Conservation (phyloP, 2,797 vertebrate species). For the Bovichtus diacanthus region DNA sequence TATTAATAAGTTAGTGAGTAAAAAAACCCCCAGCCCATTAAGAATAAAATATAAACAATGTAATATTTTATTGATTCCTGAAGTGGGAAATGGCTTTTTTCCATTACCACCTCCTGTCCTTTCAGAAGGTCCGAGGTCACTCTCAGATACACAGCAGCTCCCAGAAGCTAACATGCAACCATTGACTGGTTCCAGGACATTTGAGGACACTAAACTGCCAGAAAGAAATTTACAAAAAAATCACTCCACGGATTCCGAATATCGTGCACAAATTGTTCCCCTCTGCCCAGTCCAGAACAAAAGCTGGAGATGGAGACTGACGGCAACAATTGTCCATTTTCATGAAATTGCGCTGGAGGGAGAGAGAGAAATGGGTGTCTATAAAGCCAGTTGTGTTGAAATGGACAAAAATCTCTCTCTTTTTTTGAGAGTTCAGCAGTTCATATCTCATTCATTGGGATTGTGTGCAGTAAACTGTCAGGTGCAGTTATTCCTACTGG, state of each 20-base stretch:
- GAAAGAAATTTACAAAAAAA: neutral
- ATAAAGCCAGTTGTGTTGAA: neutral
- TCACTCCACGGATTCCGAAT: neutral
- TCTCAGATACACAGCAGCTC: neutral
- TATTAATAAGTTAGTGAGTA: neutral
- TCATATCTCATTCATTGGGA: slow-evolving; percentile 16
- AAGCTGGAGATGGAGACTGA: neutral
- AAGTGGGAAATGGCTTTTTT: neutral
- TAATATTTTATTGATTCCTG: neutral
- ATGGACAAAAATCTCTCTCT: neutral
- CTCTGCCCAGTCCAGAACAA: neutral
- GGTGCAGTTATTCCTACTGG: slow-evolving; percentile 49
- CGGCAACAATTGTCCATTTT: neutral
- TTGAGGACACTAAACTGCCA: slow-evolving; percentile 1
- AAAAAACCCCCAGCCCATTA: too few relatives aligned
- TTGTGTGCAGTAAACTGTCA: slow-evolving; percentile 45
- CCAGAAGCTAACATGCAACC: neutral
- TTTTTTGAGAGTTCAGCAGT: slow-evolving; percentile 15
- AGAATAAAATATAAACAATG: neutral
- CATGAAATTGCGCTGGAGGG: neutral
- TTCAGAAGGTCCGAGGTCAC: slow-evolving; percentile 12
- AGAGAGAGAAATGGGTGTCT: neutral
- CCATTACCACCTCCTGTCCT: neutral
- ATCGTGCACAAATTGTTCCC: neutral
- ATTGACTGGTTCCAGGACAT: neutral